A percentile compares a stretch with the other conserved stretches of the same genome.
These are phyloP conservation scores for Tinamus guttatus DNA, from an alignment of 2,113 vertebrate genomes.

Conservation along the genomic window DNA sequence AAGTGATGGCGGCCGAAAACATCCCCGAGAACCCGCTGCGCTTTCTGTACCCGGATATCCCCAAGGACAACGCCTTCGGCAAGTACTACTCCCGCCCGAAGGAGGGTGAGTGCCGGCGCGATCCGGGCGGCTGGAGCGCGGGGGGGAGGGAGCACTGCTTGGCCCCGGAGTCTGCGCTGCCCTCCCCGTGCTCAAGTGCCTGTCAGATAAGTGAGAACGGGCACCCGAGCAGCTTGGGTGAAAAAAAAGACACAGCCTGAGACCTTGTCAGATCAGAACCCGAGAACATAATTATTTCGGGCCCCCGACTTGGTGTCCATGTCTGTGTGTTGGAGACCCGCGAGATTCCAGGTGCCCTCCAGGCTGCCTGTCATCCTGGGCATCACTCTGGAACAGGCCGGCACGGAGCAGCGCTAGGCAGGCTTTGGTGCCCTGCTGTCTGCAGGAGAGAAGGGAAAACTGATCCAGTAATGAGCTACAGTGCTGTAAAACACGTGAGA, in stretches of 20 bases:
- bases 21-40: constrained; percentile 95
- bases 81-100: constrained; percentile 95
- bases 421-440: not conserved
- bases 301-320: not conserved
- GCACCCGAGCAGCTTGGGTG: not conserved
- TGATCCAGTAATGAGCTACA: not conserved
- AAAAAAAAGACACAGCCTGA: not conserved
- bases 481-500: not conserved
- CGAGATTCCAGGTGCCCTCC: not conserved
- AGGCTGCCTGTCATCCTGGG: accelerated
- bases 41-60: constrained; percentile 89
- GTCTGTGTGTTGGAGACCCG: not conserved
- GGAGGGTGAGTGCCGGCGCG: constrained; percentile 81
- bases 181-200: not conserved
- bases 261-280: not conserved
- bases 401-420: not conserved
- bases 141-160: not conserved
- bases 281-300: accelerated
- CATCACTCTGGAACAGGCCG: too few relatives aligned
- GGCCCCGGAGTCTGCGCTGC: not conserved
- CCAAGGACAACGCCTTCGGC: constrained; percentile 94
- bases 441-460: not conserved
- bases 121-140: too few relatives aligned
- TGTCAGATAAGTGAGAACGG: not conserved
- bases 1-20: constrained; percentile 96